Conservation (phyloP, 2,888 invertebrate genomes). For the Cylloceria caligata region DNA sequence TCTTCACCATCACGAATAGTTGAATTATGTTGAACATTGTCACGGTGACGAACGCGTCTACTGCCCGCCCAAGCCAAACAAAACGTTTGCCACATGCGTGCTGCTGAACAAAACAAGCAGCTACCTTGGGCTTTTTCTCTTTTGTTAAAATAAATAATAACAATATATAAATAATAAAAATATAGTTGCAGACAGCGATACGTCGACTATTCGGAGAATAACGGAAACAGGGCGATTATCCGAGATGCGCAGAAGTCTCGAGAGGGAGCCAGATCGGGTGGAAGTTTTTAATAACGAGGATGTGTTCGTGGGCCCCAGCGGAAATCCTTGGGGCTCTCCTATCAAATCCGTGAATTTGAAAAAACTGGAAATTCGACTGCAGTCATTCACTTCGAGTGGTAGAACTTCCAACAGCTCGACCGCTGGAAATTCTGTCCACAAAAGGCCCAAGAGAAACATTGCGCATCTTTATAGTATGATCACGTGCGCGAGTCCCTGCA, state of each 20-base stretch:
- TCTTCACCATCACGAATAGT: background rate
- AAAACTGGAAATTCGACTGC: slow-evolving; percentile 23
- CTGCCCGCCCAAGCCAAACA: background rate
- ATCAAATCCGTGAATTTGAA: slow-evolving; percentile 45
- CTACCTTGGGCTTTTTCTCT: background rate
- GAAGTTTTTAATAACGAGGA: slow-evolving; percentile 62
- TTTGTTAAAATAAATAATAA: background rate
- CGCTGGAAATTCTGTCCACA: slow-evolving; percentile 45
- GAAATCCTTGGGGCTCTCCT: slow-evolving; percentile 74
- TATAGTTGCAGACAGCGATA: slow-evolving; percentile 39
- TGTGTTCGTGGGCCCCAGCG: slow-evolving; percentile 74
- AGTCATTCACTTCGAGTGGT: background rate
- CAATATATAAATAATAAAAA: slow-evolving; percentile 1
- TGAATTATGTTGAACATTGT: background rate
- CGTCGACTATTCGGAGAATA: slow-evolving; percentile 27
- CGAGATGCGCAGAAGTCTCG: slow-evolving; percentile 24
- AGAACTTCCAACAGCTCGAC: slow-evolving; percentile 16
- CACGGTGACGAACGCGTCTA: background rate
- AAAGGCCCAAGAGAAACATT: slow-evolving; percentile 90
- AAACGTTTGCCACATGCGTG: background rate
- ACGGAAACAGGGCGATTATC: slow-evolving; percentile 35
- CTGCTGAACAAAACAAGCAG: background rate
- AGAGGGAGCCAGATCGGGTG: background rate
- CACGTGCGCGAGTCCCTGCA: slow-evolving; percentile 93
- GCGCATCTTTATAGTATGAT: slow-evolving; percentile 94